Base-by-base conservation (phyloP, 2,113 vertebrate species). In the Xyrauchen texanus region DNA sequence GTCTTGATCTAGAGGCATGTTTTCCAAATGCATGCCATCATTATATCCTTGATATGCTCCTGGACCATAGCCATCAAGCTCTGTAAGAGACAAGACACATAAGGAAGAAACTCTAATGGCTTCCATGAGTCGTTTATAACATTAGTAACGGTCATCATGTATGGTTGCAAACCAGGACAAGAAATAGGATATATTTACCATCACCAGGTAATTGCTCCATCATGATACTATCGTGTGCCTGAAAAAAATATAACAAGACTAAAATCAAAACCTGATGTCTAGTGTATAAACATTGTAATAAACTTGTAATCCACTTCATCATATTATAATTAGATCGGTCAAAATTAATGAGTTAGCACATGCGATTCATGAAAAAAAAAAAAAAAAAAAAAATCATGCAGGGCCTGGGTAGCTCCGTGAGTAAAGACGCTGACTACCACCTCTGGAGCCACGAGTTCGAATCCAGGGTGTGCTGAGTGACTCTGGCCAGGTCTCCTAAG, bases 171-270 rank as follows among this genome's bases (percentile, higher is more conserved):
- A 58, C 46, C 34, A 10, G 9, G 4, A 16, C 13, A 5, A 79
- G 71, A 9, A 2, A 79, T 67, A 34, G 3, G 15, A 49, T 12
- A 76, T 82, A 89, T 91, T 90, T 79, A 93, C 92, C 92, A 7
- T 91, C 91, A 61, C 9, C 57, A 8, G 16, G 0, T 64, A 86
- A 90, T 61, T 5, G 71, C 0, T 93, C 91, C 84, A 91, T 81
- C 60, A 77, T 49, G 13, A 81, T 0, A 4, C 7, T 15, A 83
- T 85, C 91, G 64, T 92, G 89, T 53, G 92, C 92, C 92, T 93
- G 85, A 6, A 65, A 74, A 82, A 58, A 58, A 73, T 76, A 42
- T 84, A 64, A 63, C 11, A 51, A 15, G 74, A 9, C 53, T 44
- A 65, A 4, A 3, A 62, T 53, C 16, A 62, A 52, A 55, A 55